These are phyloP conservation scores for Acanthaster planci DNA, from an alignment of 35 echinoderm and acorn worm species.

Conservation along the genomic window DNA sequence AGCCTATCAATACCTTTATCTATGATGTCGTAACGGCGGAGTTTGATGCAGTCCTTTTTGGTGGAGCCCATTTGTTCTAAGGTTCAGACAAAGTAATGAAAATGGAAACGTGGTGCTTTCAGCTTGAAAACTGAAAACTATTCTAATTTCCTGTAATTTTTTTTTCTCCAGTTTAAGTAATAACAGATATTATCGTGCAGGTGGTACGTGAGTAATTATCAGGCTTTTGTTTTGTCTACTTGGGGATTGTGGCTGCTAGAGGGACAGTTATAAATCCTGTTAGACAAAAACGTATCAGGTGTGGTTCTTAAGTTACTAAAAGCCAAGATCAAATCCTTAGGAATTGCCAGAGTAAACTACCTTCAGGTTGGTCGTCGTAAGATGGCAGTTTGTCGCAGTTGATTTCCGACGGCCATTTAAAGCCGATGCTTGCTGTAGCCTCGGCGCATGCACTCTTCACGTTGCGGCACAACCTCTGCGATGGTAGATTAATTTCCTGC, in stretches of 20 bases:
- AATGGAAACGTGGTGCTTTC: background rate
- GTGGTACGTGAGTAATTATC: too few relatives aligned
- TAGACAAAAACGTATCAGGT: too few relatives aligned
- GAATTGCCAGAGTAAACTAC: too few relatives aligned
- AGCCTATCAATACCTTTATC: conserved; percentile 22
- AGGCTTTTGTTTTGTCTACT: too few relatives aligned
- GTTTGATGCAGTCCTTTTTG: background rate
- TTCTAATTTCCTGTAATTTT: background rate
- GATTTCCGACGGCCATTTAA: conserved; percentile 13
- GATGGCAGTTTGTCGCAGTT: background rate
- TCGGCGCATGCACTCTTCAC: background rate
- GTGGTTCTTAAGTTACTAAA: too few relatives aligned
- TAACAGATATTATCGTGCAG: background rate
- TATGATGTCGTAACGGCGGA: conserved; percentile 32
- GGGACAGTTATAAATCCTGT: too few relatives aligned
- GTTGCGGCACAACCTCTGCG: background rate
- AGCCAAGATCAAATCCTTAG: too few relatives aligned
- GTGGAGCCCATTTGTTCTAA: background rate
- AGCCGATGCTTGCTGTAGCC: background rate
- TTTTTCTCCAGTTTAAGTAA: background rate
- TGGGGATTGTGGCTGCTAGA: too few relatives aligned
- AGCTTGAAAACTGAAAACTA: background rate
- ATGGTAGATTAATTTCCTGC: background rate
- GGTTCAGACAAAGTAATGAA: background rate
- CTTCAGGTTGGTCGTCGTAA: background rate